Evolutionary conservation across 2,888 invertebrate genomes (phyloP).

Genomic region (Platynereis dumerilii): DNA sequence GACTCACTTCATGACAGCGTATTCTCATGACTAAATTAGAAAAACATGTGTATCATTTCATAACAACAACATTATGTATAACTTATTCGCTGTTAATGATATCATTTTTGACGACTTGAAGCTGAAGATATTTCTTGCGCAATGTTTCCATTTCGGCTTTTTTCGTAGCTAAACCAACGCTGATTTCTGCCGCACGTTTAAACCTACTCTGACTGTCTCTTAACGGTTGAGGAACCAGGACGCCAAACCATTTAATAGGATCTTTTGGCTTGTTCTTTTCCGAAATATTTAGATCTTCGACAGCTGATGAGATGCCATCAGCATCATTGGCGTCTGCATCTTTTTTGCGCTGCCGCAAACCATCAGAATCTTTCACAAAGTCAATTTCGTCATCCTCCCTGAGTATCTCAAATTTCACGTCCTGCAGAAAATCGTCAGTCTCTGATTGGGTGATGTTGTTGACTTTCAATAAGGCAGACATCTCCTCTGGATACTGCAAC

Average conservation of each 20-base stretch:
- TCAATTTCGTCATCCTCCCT: neutral
- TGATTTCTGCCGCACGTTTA: slow-evolving; percentile 65
- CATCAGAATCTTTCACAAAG: neutral
- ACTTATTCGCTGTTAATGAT: slow-evolving; percentile 13
- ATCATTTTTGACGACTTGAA: slow-evolving; percentile 21
- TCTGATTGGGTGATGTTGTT: neutral
- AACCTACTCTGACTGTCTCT: slow-evolving; percentile 78
- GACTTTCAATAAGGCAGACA: slow-evolving; percentile 36
- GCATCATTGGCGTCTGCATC: slow-evolving; percentile 7
- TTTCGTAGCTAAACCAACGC: slow-evolving; percentile 26
- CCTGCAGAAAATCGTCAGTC: slow-evolving; percentile 7
- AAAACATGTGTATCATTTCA: too few species aligned
- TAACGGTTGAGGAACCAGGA: slow-evolving; percentile 81
- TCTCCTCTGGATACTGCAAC: slow-evolving; percentile 44
- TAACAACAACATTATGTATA: too few species aligned
- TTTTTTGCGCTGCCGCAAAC: neutral
- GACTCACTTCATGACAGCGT: too few species aligned
- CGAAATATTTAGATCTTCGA: slow-evolving; percentile 11
- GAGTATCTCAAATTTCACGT: slow-evolving; percentile 2
- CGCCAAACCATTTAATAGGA: slow-evolving; percentile 86
- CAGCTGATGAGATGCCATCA: neutral
- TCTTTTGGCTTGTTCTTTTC: slow-evolving; percentile 57
- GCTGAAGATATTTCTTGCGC: slow-evolving; percentile 16
- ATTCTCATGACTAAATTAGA: too few species aligned
- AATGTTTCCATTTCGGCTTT: slow-evolving; percentile 24